Evolutionary conservation across 2,888 invertebrate species (phyloP).

Genomic region (Acleris cristana): DNA sequence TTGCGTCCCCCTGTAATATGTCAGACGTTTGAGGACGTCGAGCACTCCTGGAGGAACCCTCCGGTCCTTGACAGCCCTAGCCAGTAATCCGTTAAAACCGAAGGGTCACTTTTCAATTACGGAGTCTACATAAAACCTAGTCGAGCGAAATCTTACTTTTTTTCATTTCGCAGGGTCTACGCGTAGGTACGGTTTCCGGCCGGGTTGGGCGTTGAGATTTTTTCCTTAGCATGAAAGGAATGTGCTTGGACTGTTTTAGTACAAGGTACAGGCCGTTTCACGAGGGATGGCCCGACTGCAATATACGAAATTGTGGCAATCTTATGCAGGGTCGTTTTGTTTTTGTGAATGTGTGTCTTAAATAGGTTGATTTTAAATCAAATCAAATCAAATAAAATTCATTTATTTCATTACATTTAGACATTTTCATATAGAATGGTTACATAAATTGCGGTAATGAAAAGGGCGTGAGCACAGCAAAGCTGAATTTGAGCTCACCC

Average conservation of each 20-base stretch:
- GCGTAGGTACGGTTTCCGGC: conserved; percentile 2
- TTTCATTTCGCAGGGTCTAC: conserved; percentile 40
- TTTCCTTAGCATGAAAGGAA: conserved; percentile 5
- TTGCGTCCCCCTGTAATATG: conserved; percentile 64
- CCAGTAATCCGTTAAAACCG: conserved; percentile 73
- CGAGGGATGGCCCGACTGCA: neutral
- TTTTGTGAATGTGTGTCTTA: no score
- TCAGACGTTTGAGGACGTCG: conserved; percentile 51
- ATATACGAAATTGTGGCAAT: neutral
- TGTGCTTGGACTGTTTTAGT: neutral
- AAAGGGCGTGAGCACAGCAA: no score
- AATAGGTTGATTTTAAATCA: no score
- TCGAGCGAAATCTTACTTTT: conserved; percentile 55
- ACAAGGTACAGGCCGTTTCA: neutral
- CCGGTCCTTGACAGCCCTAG: conserved; percentile 69
- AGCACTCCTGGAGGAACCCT: conserved; percentile 48
- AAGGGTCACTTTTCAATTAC: conserved; percentile 62
- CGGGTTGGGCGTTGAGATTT: conserved; percentile 1
- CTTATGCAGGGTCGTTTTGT: no score
- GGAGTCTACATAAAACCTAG: conserved; percentile 50
- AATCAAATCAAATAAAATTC: no score
- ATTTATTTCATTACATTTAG: no score
- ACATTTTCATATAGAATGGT: no score
- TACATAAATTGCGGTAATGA: no score
- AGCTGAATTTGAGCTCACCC: no score